phyloP scores from a whole-genome alignment of 2,888 invertebrate genomes.

The Cheilosia scutellata region DNA sequence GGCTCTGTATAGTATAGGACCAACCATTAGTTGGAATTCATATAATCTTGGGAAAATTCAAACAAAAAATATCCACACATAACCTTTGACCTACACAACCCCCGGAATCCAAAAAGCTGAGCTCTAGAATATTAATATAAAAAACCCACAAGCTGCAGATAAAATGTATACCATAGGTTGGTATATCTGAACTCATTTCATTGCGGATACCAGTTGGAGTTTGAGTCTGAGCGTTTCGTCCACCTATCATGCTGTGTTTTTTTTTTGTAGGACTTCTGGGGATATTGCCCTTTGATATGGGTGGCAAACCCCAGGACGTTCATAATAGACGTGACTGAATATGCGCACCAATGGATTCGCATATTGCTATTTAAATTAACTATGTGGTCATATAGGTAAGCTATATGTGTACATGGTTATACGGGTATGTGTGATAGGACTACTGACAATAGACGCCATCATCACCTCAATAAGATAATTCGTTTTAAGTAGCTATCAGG shows the following conservation, averaged over 20 bases:
- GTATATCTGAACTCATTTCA: too few species aligned
- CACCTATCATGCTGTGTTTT: neutral
- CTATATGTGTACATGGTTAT: neutral
- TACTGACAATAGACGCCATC: neutral
- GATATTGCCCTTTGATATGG: neutral
- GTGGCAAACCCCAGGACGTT: conserved; percentile 5
- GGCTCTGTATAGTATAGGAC: too few species aligned
- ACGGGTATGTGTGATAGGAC: neutral
- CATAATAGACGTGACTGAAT: conserved; percentile 1
- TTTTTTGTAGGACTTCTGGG: conserved; percentile 1
- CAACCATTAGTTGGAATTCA: too few species aligned
- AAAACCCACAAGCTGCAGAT: too few species aligned
- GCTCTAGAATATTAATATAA: too few species aligned
- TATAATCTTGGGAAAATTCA: too few species aligned
- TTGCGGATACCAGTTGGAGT: too few species aligned
- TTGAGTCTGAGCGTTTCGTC: too few species aligned
- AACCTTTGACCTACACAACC: too few species aligned
- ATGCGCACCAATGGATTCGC: conserved; percentile 5
- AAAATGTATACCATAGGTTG: too few species aligned
- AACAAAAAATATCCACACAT: too few species aligned
- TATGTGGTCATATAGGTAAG: neutral
- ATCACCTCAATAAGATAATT: conserved; percentile 19
- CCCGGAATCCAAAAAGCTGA: too few species aligned
- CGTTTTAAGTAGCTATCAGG: conserved; percentile 3
- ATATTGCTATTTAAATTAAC: conserved; percentile 39